Conservation (phyloP, 23 tunicate genomes). For the Oikopleura dioica region DNA sequence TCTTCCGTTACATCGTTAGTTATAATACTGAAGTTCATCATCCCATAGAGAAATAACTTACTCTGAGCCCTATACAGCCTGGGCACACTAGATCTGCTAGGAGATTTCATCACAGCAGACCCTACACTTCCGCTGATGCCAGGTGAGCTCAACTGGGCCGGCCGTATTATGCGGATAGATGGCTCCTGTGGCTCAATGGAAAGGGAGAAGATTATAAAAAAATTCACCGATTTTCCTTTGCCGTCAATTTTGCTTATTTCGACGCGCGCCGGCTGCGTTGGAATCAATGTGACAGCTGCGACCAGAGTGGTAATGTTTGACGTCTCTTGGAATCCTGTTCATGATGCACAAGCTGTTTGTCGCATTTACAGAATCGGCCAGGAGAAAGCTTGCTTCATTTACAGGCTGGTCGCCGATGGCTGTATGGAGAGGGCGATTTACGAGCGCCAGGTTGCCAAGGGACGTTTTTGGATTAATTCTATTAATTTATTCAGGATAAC, state of each 20-base stretch:
- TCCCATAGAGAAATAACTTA: too few species aligned
- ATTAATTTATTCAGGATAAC: too few species aligned
- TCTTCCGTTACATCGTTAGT: too few species aligned
- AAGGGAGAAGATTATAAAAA: conserved; percentile 59
- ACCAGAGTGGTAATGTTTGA: conserved; percentile 88
- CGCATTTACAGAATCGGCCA: conserved; percentile 83
- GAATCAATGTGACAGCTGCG: conserved; percentile 77
- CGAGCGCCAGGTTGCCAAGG: background rate
- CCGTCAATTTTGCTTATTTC: background rate
- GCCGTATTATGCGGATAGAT: conserved; percentile 29
- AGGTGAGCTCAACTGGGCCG: background rate
- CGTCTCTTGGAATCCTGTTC: conserved; percentile 89
- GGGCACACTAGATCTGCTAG: background rate
- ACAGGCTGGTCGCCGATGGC: conserved; percentile 22
- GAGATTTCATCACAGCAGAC: background rate
- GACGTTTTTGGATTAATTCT: too few species aligned
- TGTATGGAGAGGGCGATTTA: background rate
- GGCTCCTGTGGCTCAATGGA: conserved; percentile 70
- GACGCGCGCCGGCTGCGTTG: conserved; percentile 81
- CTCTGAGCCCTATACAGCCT: too few species aligned
- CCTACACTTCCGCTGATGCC: background rate
- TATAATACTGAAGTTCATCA: too few species aligned
- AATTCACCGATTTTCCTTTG: conserved; percentile 19
- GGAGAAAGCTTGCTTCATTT: conserved; percentile 46
- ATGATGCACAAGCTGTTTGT: conserved; percentile 98